Base-by-base conservation (phyloP, 2,888 invertebrate genomes). In the Ramazzottius varieornatus region DNA sequence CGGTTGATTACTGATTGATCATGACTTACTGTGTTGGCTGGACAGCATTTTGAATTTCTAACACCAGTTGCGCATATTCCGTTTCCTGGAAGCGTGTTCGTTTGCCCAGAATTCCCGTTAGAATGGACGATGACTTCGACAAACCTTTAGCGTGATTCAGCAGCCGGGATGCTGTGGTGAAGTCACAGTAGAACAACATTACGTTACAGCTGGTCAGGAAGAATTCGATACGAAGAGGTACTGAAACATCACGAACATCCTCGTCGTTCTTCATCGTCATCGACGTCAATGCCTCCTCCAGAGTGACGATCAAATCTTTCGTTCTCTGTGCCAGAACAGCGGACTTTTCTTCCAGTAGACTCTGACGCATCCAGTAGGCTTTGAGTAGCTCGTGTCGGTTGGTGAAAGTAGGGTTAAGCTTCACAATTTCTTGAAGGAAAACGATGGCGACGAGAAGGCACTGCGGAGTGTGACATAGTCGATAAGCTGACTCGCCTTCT, bases 31-130 rank as follows among this genome's bases (percentile, higher is more conserved):
- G 8, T 8, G 40, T 13, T 24, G 24, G 16, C 8, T 8, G 8
- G 13, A 16, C 29, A 54, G 20, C 54, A 24, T 29, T 13, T 16
- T 29, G n/a, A 8, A 88, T 82, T 70, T 83, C 81, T 0, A 92
- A 75, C 46, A 84, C 82, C 24, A 96, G 79, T 73, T 94, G 96
- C 0, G 96, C 83, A 64, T 89, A 76, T 34, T 84, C 81, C 63
- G 83, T 83, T 70, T 84, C 81, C 75, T 98, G 96, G 73, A 83
- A 90, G 71, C 84, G 85, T 8, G 96, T 96, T 68, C 94, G 81
- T 73, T 87, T 86, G 0, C 94, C 94, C 69, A 94, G 77, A 40
- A 85, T 82, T 70, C 90, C 78, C 73, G 70, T 46, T 63, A 64
- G n/a, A 65, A 64, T 65, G 4, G 54, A 54, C 20, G 54, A 54